A percentile compares a stretch with the other conserved stretches of the same genome.
phyloP scores from a whole-genome alignment of 2,888 invertebrate species.

The Schrankia costaestrigalis region DNA sequence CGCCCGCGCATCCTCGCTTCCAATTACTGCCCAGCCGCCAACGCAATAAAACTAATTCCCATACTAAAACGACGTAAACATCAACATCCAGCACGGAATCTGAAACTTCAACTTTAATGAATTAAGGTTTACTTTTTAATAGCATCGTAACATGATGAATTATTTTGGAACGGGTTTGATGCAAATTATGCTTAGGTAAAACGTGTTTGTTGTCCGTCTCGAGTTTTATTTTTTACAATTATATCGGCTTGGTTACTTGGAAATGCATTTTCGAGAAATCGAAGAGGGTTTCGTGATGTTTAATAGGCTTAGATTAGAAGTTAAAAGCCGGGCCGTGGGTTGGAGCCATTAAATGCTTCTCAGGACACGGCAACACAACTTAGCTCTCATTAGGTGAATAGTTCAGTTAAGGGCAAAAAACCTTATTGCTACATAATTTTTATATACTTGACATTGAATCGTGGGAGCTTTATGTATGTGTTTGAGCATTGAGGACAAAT shows the following conservation, averaged over 20 bases:
- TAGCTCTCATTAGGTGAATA: constrained; percentile 51
- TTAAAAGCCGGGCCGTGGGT: constrained; percentile 69
- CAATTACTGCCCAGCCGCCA: constrained; percentile 78
- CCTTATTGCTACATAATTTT: constrained; percentile 15
- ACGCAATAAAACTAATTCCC: constrained; percentile 61
- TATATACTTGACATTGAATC: constrained; percentile 20
- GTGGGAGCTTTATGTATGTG: constrained; percentile 9
- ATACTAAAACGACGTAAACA: constrained; percentile 36
- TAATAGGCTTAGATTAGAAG: constrained; percentile 79
- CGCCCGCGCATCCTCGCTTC: constrained; percentile 79
- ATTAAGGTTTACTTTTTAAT: constrained; percentile 10
- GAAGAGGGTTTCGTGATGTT: constrained; percentile 71
- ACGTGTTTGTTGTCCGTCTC: constrained; percentile 75
- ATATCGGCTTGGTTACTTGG: constrained; percentile 77
- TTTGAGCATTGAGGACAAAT: too few relatives aligned
- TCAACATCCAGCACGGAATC: constrained; percentile 5
- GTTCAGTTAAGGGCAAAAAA: constrained; percentile 31
- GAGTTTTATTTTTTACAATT: constrained; percentile 79
- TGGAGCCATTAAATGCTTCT: constrained; percentile 62
- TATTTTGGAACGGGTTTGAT: constrained; percentile 37
- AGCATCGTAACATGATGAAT: constrained; percentile 10
- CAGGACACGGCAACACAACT: constrained; percentile 51
- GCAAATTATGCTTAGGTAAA: constrained; percentile 79
- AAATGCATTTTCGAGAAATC: constrained; percentile 77
- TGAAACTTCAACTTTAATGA: constrained; percentile 24